A percentile compares a stretch with the other conserved stretches of the same genome.
Conservation (phyloP, 2,888 invertebrate genomes). For the Drosophila sordidula region DNA sequence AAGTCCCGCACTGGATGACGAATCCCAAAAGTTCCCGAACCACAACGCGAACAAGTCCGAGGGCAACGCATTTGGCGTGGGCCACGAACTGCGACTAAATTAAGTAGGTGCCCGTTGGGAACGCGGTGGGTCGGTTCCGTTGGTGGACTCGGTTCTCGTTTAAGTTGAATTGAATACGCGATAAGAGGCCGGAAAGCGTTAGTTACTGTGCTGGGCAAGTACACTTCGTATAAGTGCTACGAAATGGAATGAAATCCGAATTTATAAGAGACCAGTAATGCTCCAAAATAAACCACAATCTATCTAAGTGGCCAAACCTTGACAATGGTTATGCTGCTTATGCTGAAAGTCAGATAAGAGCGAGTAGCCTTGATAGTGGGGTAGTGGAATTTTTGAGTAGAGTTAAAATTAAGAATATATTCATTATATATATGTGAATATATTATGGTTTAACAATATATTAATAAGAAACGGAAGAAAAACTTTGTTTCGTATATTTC, state of each 20-base stretch:
- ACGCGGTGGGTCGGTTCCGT: slow-evolving; percentile 16
- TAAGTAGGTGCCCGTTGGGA: slow-evolving; percentile 30
- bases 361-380: neutral
- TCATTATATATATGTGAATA: too few relatives aligned
- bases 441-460: too few relatives aligned
- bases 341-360: slow-evolving; percentile 38
- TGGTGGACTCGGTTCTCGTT: slow-evolving; percentile 25
- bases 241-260: slow-evolving; percentile 54
- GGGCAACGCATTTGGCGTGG: slow-evolving; percentile 38
- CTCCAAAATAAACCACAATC: neutral
- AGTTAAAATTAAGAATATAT: too few relatives aligned
- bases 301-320: slow-evolving; percentile 56
- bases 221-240: slow-evolving; percentile 33
- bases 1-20: neutral
- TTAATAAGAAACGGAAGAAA: too few relatives aligned
- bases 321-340: slow-evolving; percentile 42
- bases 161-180: slow-evolving; percentile 60
- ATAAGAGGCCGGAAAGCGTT: slow-evolving; percentile 49
- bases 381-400: too few relatives aligned
- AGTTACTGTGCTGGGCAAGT: slow-evolving; percentile 12
- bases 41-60: slow-evolving; percentile 3
- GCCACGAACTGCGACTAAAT: slow-evolving; percentile 55
- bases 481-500: too few relatives aligned
- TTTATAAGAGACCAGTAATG: slow-evolving; percentile 45
- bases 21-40: slow-evolving; percentile 9